Conservation (phyloP, 2,888 invertebrate genomes). For the Meteorus colon region DNA sequence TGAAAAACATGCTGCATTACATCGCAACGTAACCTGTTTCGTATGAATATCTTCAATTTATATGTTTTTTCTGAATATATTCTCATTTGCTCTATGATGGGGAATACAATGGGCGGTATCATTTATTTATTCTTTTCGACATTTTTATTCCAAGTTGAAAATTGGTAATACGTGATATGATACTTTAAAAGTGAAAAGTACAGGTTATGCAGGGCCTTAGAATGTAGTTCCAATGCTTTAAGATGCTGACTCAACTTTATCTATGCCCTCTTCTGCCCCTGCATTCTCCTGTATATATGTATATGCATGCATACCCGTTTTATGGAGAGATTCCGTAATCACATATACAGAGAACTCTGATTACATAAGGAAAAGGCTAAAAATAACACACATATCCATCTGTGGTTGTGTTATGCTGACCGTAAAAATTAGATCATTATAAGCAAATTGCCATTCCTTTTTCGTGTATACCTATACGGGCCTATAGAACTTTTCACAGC, state of each 20-base stretch:
- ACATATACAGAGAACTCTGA: neutral
- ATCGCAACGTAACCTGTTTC: too few relatives aligned
- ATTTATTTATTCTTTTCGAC: too few relatives aligned
- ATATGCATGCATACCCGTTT: too few relatives aligned
- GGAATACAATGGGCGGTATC: too few relatives aligned
- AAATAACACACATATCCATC: slow-evolving; percentile 3
- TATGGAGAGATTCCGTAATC: neutral
- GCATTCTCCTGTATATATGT: neutral
- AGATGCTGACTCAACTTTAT: slow-evolving; percentile 61
- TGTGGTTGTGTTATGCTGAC: neutral
- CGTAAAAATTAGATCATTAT: neutral
- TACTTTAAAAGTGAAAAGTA: slow-evolving; percentile 13
- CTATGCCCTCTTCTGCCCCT: slow-evolving; percentile 48
- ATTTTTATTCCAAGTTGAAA: neutral
- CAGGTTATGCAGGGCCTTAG: neutral
- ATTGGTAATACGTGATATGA: neutral
- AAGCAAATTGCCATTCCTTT: neutral
- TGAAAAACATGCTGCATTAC: too few relatives aligned
- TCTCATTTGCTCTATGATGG: too few relatives aligned
- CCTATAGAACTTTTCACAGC: too few relatives aligned
- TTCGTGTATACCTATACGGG: too few relatives aligned
- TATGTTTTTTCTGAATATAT: too few relatives aligned
- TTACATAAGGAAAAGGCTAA: neutral
- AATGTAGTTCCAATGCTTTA: slow-evolving; percentile 43
- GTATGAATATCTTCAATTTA: too few relatives aligned